Evolutionary conservation across 2,113 vertebrate species (phyloP), one percentile per base, ranked within the genome.

Genomic region (Ochotona princeps): DNA sequence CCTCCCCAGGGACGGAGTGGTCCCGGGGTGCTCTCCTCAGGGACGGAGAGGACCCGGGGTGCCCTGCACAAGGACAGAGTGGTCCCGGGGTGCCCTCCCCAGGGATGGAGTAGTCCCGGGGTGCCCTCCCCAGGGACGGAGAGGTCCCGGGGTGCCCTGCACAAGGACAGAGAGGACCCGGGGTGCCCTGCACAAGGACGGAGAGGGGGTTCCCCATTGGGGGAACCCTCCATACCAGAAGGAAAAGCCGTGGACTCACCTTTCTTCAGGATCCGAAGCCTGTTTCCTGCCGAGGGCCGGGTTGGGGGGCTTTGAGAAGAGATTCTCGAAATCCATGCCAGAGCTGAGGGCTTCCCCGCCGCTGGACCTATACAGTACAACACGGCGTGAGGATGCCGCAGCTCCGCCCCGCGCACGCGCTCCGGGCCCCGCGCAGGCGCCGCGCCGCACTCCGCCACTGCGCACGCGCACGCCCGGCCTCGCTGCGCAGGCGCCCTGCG

Each of bases 301-400:
- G 98, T 99, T 99, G 98, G 99, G 99, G 98, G 99, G 99, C 97
- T 98, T 99, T 98, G 99, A 99, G 98, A 99, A 99, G 97, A 99
- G 99, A 98, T 99, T 99, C 98, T 99, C 99, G 98, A 99, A 99
- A 98, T 99, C 99, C 99, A 99, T 99, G 1, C 73, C 82, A 21
- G 38, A 14, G 26, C 4, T 7, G 0, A 5, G 2, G 3, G 5
- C 1, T 28, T 15, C 21, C 6, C 47, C 8, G 3, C 0, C 6
- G 18, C 4, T 2, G 0, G 0, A 65, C 8, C 18, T 28, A 18
- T 76, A 2, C 4, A 20, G 8, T 8, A 79, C 14, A 15, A 14
- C 54, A 57, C 54, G 15, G 54, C 54, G 54, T 57, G 54, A 12
- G 54, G 54, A 57, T 18, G 18, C 54, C 54, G 38, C 38, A 44